A percentile compares a stretch with the other conserved stretches of the same genome.
phyloP scores from a whole-genome alignment of 2,888 invertebrate species.

The Erannis defoliaria region DNA sequence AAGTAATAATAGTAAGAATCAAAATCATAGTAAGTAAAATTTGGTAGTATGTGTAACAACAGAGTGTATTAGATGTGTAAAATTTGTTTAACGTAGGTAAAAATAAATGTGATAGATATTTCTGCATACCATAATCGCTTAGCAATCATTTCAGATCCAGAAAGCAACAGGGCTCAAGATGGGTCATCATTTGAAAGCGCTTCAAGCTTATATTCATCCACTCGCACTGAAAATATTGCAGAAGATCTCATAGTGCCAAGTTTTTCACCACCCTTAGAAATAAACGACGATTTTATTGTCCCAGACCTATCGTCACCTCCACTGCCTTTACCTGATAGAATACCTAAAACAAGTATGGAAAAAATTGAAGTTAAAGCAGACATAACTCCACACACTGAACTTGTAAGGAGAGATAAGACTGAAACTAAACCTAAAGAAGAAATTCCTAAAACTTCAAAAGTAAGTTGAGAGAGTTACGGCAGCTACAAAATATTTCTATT shows the following conservation, averaged over 20 bases:
- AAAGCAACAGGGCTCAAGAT: constrained; percentile 88
- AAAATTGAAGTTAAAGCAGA: constrained; percentile 79
- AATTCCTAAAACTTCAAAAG: constrained; percentile 61
- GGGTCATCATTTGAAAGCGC: constrained; percentile 96
- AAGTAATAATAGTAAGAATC: constrained; percentile 82
- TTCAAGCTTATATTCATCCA: constrained; percentile 92
- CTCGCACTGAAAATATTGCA: constrained; percentile 89
- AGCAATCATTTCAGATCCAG: constrained; percentile 76
- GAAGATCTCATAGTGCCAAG: constrained; percentile 89
- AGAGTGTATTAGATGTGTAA: background rate
- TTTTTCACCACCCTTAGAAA: constrained; percentile 86
- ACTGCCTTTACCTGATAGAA: constrained; percentile 74
- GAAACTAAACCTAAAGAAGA: constrained; percentile 76
- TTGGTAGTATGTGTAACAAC: background rate
- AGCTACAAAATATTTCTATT: background rate
- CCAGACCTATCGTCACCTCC: constrained; percentile 80
- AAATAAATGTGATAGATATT: background rate
- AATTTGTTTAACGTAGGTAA: background rate
- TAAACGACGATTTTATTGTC: constrained; percentile 80
- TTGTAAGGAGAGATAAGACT: constrained; percentile 81
- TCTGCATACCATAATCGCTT: constrained; percentile 13
- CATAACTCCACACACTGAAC: constrained; percentile 68
- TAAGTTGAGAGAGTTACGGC: constrained; percentile 32
- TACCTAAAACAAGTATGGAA: constrained; percentile 69
- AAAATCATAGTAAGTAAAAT: constrained; percentile 74